These are phyloP conservation scores for Euschistus heros DNA, from an alignment of 1,140 invertebrate species.

Conservation along the genomic window DNA sequence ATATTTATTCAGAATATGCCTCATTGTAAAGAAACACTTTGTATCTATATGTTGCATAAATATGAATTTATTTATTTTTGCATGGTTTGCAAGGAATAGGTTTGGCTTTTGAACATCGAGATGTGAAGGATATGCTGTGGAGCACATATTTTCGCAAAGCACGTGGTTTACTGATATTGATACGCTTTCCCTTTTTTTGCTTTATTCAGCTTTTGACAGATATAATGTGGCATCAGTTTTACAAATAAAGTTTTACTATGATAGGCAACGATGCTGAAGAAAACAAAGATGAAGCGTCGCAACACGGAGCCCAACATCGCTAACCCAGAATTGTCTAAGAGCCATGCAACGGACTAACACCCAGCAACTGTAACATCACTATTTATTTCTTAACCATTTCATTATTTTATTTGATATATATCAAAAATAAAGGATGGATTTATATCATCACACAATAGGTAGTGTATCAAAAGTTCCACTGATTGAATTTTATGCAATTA, in stretches of 20 bases:
- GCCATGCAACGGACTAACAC: not conserved
- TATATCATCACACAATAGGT: too few species aligned
- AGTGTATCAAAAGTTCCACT: too few species aligned
- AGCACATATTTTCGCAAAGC: constrained; percentile 4
- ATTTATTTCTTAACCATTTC: too few species aligned
- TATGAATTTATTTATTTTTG: not conserved
- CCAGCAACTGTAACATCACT: not conserved
- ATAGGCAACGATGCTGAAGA: constrained; percentile 57
- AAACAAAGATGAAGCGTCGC: constrained; percentile 48
- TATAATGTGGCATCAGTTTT: not conserved
- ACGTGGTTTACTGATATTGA: not conserved
- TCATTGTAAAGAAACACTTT: too few species aligned
- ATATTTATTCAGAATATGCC: too few species aligned
- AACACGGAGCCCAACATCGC: constrained; percentile 74
- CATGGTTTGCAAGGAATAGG: constrained; percentile 1
- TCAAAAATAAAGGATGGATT: too few species aligned
- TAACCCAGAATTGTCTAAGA: constrained; percentile 13
- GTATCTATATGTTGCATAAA: too few species aligned
- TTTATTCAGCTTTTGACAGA: not conserved
- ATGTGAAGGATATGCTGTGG: not conserved
- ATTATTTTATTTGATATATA: too few species aligned
- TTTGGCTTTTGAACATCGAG: not conserved
- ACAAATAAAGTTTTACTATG: constrained; percentile 20
- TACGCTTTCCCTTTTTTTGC: not conserved
- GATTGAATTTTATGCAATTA: too few species aligned